Conservation (phyloP, 2,888 invertebrate species). For the Prenolepis imparis region DNA sequence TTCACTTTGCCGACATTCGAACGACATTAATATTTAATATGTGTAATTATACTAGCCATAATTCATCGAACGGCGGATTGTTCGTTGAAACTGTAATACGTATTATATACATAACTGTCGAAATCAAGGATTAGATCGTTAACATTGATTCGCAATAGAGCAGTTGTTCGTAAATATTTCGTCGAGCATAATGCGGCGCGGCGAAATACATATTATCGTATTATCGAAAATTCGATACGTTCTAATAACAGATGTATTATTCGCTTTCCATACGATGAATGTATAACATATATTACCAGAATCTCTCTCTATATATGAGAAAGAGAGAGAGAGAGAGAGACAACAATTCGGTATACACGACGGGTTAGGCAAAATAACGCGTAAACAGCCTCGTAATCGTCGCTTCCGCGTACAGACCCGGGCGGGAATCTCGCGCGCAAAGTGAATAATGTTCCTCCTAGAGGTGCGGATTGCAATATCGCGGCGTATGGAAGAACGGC, state of each 20-base stretch:
- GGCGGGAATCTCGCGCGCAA: slow-evolving; percentile 49
- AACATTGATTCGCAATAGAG: slow-evolving; percentile 8
- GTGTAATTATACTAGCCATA: not conserved
- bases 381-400: slow-evolving; percentile 62
- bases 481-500: slow-evolving; percentile 78
- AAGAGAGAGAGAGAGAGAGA: not conserved
- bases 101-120: not conserved
- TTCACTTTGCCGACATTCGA: slow-evolving; percentile 2
- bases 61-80: slow-evolving; percentile 9
- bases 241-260: not conserved
- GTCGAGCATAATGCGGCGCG: not conserved
- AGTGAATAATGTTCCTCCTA: slow-evolving; percentile 74
- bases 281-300: not conserved
- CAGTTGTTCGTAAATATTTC: slow-evolving; percentile 19
- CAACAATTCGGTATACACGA: not conserved
- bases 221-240: not conserved
- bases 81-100: not conserved
- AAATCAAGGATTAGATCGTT: slow-evolving; percentile 25
- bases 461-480: slow-evolving; percentile 83
- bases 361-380: slow-evolving; percentile 27
- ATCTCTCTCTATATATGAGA: too few species aligned
- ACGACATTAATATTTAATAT: slow-evolving; percentile 27
- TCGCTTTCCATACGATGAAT: not conserved
- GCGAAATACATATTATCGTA: not conserved
- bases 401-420: slow-evolving; percentile 51